A percentile compares a stretch with the other conserved stretches of the same genome.
Conservation (phyloP, 2,797 vertebrate species). For the Eulemur albifrons region DNA sequence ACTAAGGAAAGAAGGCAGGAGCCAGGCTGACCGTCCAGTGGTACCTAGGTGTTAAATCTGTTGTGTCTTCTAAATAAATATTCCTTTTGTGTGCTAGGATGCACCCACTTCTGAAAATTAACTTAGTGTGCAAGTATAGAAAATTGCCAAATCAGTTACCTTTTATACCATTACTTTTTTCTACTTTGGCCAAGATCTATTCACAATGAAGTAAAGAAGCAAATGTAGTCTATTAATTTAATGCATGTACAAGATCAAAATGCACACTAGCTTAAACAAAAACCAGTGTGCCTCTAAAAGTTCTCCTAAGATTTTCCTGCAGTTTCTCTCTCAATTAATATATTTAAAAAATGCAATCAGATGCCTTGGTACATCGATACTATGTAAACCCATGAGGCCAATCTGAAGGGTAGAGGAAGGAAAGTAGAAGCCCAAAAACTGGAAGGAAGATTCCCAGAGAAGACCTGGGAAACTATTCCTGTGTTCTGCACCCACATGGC, state of each 20-base stretch:
- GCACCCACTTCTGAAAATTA: neutral
- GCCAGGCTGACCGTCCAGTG: too few relatives aligned
- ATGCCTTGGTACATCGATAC: neutral
- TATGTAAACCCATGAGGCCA: fast-evolving
- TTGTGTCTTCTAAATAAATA: neutral
- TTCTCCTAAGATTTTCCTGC: neutral
- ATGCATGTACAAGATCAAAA: neutral
- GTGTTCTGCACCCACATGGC: fast-evolving
- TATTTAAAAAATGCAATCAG: neutral
- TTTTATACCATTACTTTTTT: neutral
- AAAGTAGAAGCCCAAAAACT: neutral
- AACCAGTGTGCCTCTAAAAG: neutral
- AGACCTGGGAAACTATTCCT: neutral
- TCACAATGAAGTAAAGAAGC: neutral
- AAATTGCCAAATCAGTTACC: neutral
- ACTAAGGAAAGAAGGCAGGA: neutral
- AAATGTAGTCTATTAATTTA: neutral
- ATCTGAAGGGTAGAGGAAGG: neutral
- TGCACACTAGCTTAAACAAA: neutral
- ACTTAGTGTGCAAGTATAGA: neutral
- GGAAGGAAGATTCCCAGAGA: neutral
- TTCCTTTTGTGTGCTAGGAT: neutral
- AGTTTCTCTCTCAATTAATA: neutral
- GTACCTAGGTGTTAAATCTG: neutral
- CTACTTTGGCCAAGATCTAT: neutral